Percentiles rank a stretch among this genome's conserved stretches.
phyloP scores from a whole-genome alignment of 2,888 invertebrate genomes.

The Drosophila mimetica region DNA sequence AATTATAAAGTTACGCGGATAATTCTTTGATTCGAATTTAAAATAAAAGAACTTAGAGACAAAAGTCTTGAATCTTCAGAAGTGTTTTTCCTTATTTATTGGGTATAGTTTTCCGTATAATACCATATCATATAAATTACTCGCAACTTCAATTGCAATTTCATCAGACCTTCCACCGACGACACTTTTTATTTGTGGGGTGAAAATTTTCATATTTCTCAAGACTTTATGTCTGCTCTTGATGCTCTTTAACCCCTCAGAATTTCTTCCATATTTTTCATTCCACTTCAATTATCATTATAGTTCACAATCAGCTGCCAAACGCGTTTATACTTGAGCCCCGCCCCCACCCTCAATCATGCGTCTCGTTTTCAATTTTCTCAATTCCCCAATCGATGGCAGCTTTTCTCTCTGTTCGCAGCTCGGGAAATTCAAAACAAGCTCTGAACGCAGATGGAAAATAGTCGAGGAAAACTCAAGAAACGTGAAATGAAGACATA shows the following conservation, averaged over 20 bases:
- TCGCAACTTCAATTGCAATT: conserved; percentile 37
- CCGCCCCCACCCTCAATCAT: conserved; percentile 46
- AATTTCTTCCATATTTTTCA: conserved; percentile 35
- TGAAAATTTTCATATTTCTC: conserved; percentile 42
- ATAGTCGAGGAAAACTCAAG: conserved; percentile 43
- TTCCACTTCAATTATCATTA: conserved; percentile 54
- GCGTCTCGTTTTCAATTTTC: conserved; percentile 68
- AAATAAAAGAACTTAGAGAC: not conserved
- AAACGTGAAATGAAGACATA: conserved; percentile 67
- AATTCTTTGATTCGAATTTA: too few species aligned
- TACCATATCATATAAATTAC: conserved; percentile 12
- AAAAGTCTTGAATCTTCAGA: not conserved
- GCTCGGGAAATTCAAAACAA: conserved; percentile 63
- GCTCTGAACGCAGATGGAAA: conserved; percentile 22
- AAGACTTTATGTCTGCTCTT: conserved; percentile 39
- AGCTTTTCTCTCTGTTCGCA: conserved; percentile 56
- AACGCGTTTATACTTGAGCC: conserved; percentile 46
- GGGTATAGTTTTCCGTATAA: not conserved
- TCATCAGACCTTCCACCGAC: conserved; percentile 6
- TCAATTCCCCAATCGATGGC: conserved; percentile 54
- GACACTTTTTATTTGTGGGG: conserved; percentile 23
- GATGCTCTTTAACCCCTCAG: conserved; percentile 14
- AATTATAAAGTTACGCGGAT: not conserved
- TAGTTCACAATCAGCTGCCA: conserved; percentile 59
- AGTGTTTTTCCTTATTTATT: not conserved